phyloP scores from a whole-genome alignment of 1,140 invertebrate species.

The Drosophila ironensis region DNA sequence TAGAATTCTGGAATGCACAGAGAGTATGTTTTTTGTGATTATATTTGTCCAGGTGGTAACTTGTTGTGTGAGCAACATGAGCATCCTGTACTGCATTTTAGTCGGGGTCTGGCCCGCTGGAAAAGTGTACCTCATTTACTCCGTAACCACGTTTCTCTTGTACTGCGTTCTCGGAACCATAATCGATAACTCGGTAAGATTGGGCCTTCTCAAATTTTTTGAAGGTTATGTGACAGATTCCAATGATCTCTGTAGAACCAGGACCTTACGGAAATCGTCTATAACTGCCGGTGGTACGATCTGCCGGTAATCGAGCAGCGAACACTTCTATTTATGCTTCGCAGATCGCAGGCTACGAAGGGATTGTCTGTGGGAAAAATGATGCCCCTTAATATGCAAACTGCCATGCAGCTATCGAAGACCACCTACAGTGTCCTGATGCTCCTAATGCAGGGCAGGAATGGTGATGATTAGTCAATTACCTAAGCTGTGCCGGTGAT shows the following conservation, averaged over 20 bases:
- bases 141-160: neutral
- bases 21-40: neutral
- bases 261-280: constrained; percentile 7
- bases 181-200: neutral
- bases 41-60: neutral
- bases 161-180: neutral
- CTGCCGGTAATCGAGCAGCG: constrained; percentile 9
- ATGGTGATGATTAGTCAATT: constrained; percentile 65
- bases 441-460: constrained; percentile 9
- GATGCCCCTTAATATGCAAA: constrained; percentile 20
- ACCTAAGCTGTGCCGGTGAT: too few relatives aligned
- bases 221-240: too few relatives aligned
- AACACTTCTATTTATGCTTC: constrained; percentile 12
- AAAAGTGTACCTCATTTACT: neutral
- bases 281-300: constrained; percentile 21
- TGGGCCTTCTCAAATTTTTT: neutral
- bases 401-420: constrained; percentile 28
- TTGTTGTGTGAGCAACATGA: neutral
- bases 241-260: constrained; percentile 1
- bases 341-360: constrained; percentile 3
- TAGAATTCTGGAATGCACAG: neutral
- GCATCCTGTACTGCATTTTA: neutral
- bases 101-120: neutral
- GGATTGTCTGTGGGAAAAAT: constrained; percentile 14
- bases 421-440: constrained; percentile 17